These are phyloP conservation scores for Sicus ferrugineus DNA, from an alignment of 2,888 invertebrate species.

Conservation along the genomic window DNA sequence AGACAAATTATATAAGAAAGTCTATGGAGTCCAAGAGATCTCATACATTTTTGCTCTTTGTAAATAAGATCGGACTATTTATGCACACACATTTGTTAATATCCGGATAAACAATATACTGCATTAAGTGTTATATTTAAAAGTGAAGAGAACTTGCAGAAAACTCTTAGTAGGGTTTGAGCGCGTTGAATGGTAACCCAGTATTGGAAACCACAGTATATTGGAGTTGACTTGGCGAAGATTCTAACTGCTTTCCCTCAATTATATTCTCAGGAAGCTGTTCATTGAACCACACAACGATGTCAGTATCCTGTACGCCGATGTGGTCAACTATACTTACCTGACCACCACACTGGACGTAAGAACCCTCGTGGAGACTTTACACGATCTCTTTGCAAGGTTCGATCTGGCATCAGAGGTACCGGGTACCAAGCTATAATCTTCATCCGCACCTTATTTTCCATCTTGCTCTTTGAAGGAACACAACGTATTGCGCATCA, in stretches of 20 bases:
- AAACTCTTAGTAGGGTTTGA: too few species aligned
- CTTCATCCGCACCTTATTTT: not conserved
- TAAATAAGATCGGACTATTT: too few species aligned
- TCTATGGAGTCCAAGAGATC: not conserved
- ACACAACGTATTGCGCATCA: conserved; percentile 82
- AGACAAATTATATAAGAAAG: not conserved
- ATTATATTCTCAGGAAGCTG: conserved; percentile 71
- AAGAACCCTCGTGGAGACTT: conserved; percentile 81
- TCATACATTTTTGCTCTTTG: too few species aligned
- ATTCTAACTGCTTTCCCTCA: not conserved
- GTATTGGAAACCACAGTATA: too few species aligned
- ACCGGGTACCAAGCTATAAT: conserved; percentile 38
- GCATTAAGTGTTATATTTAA: too few species aligned
- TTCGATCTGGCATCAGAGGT: conserved; percentile 92
- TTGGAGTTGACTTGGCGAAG: too few species aligned
- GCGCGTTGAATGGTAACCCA: too few species aligned
- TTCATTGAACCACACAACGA: conserved; percentile 88
- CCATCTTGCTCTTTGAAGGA: conserved; percentile 64
- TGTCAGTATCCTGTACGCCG: conserved; percentile 90
- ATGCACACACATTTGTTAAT: too few species aligned
- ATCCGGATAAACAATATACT: too few species aligned
- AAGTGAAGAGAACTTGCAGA: too few species aligned
- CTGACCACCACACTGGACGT: conserved; percentile 81
- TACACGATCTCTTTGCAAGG: conserved; percentile 89
- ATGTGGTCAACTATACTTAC: conserved; percentile 89